Evolutionary conservation across 2,113 vertebrate genomes (phyloP), one percentile per base, ranked within the genome.

Genomic region (Diadophis punctatus): DNA sequence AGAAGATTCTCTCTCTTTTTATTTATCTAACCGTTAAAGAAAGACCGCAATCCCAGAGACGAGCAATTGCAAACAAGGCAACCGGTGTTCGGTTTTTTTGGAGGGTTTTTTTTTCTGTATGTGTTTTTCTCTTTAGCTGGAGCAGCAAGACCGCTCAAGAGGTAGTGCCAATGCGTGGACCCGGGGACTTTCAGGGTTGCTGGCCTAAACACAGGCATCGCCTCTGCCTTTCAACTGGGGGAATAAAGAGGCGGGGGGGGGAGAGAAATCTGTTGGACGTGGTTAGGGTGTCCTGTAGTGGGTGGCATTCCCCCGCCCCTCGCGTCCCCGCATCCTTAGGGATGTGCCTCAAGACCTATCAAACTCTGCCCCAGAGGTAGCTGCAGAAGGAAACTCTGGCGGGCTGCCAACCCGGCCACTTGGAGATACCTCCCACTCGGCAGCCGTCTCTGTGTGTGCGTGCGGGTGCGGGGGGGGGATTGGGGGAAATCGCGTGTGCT

Each of bases 351-450:
- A 95, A 55, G 96, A 95, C 95, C 94, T 88, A 25, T 95, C 96
- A 58, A n/a, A 93, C 11, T 95, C 93, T 95, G 93, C 95, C 94
- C 94, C 97, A 95, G 9, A 49, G 96, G 87, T 97, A 92, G 93
- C 39, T 94, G 93, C 94, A 88, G 96, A 97, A 96, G 97, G 94
- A 97, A 95, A 96, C 94, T 46, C 93, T 97, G 97, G 98, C 97
- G 0, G 14, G 88, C 27, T 3, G 96, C 97, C 97, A 97, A 95
- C 87, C 94, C 85, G 86, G 96, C 96, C 93, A 95, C 95, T 97
- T 94, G 34, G 93, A 89, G 97, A 96, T 97, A 95, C 97, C 97
- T 96, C 98, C 98, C 98, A 91, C 90, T 22, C 46, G 93, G 68
- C 63, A 25, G 53, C 93, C 93, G 96, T 93, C 12, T 6, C 3